A percentile compares a stretch with the other conserved stretches of the same genome.
Evolutionary conservation across 1,140 invertebrate species (phyloP).

Genomic region (Triops longicaudatus): DNA sequence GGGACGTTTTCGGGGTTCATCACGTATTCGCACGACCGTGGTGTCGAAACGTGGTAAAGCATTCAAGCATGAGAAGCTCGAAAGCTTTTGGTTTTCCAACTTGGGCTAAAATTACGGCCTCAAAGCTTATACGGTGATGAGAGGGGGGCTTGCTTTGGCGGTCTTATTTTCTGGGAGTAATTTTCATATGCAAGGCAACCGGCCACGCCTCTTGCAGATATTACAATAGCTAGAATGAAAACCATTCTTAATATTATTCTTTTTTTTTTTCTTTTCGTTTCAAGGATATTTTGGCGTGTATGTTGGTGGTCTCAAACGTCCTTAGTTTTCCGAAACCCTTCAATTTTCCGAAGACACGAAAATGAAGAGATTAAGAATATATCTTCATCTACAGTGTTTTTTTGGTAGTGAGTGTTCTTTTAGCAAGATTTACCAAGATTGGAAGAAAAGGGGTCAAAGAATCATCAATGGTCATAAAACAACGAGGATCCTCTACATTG

Average conservation of each 20-base stretch:
- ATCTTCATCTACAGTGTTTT: neutral
- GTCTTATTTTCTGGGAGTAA: neutral
- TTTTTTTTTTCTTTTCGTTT: neutral
- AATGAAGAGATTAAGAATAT: neutral
- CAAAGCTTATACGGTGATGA: slow-evolving; percentile 15
- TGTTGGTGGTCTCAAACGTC: neutral
- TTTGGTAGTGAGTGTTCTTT: slow-evolving; percentile 13
- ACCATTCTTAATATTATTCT: neutral
- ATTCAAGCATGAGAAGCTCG: neutral
- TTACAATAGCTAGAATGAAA: neutral
- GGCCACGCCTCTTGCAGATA: slow-evolving; percentile 4
- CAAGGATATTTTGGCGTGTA: neutral
- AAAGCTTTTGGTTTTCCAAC: neutral
- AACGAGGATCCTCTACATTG: too few species aligned
- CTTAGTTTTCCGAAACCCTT: neutral
- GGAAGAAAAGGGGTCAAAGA: too few species aligned
- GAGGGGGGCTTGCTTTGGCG: slow-evolving; percentile 8
- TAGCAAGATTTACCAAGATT: neutral
- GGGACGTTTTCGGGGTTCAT: neutral
- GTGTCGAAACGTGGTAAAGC: neutral
- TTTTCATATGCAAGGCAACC: neutral
- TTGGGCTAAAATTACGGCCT: neutral
- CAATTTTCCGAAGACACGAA: neutral
- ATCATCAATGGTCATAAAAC: too few species aligned
- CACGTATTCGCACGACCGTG: neutral